Percentiles rank a stretch among this genome's conserved stretches.
Evolutionary conservation across 2,888 invertebrate species (phyloP).

Genomic region (Heliconius aoede): DNA sequence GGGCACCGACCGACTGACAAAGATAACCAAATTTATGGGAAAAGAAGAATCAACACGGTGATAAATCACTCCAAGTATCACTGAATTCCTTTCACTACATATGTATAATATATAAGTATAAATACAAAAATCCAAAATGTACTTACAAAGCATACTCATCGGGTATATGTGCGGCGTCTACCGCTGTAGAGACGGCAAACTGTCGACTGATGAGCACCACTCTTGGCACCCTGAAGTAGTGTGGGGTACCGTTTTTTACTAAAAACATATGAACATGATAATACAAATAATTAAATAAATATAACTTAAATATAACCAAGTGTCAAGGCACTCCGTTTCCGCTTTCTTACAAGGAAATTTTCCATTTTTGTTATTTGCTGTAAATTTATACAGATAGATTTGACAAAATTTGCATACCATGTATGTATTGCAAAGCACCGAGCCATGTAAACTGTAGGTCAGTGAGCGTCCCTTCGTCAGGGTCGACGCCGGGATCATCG

Average conservation of each 20-base stretch:
- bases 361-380: background rate
- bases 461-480: conserved; percentile 61
- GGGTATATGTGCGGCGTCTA: conserved; percentile 69
- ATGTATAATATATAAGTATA: background rate
- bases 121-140: background rate
- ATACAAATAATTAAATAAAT: background rate
- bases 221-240: conserved; percentile 73
- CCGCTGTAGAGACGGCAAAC: conserved; percentile 67
- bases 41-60: background rate
- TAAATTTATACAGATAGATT: background rate
- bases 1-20: too few relatives aligned
- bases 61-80: background rate
- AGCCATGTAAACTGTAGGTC: conserved; percentile 73
- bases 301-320: background rate
- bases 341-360: too few relatives aligned
- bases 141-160: conserved; percentile 72
- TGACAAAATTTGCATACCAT: conserved; percentile 58
- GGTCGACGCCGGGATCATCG: conserved; percentile 64
- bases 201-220: conserved; percentile 69
- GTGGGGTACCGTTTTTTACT: conserved; percentile 73
- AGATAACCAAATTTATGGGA: too few relatives aligned
- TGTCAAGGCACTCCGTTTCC: background rate
- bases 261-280: conserved; percentile 39
- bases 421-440: conserved; percentile 73
- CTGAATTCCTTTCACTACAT: background rate